Base-by-base conservation (phyloP, 1,140 invertebrate species). In the Zaprionus davidi region DNA sequence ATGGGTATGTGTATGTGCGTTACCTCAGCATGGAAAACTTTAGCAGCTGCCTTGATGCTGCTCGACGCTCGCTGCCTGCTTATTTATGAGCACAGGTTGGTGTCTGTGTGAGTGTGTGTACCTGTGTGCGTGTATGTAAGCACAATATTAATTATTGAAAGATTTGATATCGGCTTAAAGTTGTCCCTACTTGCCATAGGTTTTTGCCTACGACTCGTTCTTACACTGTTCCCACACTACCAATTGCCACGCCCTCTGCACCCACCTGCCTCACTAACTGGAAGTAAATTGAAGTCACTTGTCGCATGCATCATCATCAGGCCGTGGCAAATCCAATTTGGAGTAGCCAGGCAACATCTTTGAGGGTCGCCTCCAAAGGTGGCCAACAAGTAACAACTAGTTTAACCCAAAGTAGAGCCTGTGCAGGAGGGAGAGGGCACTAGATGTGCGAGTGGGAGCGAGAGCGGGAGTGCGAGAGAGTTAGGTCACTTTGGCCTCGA, bases 111-210 rank as follows among this genome's bases (percentile, higher is more conserved):
- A 49, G 12, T 26, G 31, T 53, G 36, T 60, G 69, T 60, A 60
- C 59, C 60, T 51, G 51, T 71, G 63, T 72, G 51, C 63, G 57
- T 58, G 51, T 76, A 65, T 68, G 78, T 66, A 74, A 53, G 75
- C 71, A 63, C 71, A 59, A 79, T 90, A 88, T 88, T 90, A 88
- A 88, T 88, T 88, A 88, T 88, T 88, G 78, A 88, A 79, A 88
- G 81, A 88, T 88, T 88, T 88, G 71, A 84, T 88, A 88, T 88
- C 85, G 66, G 81, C 84, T 88, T 88, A 88, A 88, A 88, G 84
- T 88, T 57, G 20, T 17, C 22, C 5, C 36, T 2, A 38, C 55
- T 58, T 34, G 3, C 17, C 26, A 62, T 38, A 38, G 36, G 36
- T 38, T 38, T 38, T 38, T 38, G 36, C 36, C 36, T 38, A 38